Conservation (phyloP, 2,113 vertebrate genomes). For the Pachyramphus minor region DNA sequence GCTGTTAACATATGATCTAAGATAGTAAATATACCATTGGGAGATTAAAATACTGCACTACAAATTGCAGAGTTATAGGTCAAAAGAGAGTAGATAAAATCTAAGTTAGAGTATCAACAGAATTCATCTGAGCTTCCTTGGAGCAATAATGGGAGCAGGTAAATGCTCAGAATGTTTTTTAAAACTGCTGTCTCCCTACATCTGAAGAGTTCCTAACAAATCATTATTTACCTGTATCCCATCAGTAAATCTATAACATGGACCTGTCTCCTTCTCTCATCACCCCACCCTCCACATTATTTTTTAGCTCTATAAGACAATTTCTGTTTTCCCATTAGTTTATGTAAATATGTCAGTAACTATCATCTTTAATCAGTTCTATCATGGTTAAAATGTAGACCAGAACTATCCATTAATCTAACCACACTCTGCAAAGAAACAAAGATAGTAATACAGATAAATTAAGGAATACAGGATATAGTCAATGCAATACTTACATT, state of each 20-base stretch:
- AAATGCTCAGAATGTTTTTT: neutral
- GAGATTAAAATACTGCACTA: neutral
- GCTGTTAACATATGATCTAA: neutral
- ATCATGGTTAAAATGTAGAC: neutral
- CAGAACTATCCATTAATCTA: neutral
- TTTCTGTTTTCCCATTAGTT: neutral
- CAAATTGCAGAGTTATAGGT: neutral
- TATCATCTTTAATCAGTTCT: neutral
- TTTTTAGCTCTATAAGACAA: neutral
- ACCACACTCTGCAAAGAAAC: neutral
- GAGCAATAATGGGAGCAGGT: neutral
- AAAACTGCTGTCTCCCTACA: neutral
- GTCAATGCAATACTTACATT: constrained; percentile 10
- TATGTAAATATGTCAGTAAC: neutral
- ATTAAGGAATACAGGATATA: neutral
- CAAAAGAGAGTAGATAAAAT: neutral
- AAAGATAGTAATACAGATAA: neutral
- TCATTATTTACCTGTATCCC: neutral
- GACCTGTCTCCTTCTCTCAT: neutral
- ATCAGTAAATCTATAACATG: neutral
- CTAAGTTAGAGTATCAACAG: neutral
- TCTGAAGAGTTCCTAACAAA: neutral
- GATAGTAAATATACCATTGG: neutral
- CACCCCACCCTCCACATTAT: neutral
- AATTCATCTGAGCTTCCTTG: neutral